Base-by-base conservation (phyloP, 2,113 vertebrate species). In the Solenodon paradoxus region DNA sequence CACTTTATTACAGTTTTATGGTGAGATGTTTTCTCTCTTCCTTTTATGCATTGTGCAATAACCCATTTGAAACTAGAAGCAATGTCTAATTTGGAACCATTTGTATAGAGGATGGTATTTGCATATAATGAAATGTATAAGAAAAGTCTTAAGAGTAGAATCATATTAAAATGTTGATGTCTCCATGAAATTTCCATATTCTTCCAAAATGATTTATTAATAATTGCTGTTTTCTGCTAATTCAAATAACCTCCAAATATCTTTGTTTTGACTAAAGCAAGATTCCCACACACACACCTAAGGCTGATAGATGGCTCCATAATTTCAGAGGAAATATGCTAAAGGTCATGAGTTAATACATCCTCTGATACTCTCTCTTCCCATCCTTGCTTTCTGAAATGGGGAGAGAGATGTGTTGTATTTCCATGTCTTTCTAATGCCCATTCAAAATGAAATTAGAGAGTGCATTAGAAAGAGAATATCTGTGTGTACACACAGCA, bases 301-400 rank as follows among this genome's bases (percentile, higher is more conserved):
- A 93, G 97, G 97, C 96, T 98, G 98, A 98, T 97, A 97, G 97
- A 98, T 97, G 95, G 96, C 93, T 98, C 98, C 97, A 97, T 97
- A 98, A 98, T 98, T 98, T 98, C 90, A 51, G 97, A 97, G 98
- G 97, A 98, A 98, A 98, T 98, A 98, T 97, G 98, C 97, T 98
- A 98, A 98, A 98, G 98, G 98, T 98, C 98, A 98, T 49, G 96
- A 98, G 98, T 98, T 98, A 98, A 98, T 98, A 98, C 86, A 97
- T 98, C 98, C 96, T 98, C 26, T 96, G 97, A 96, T 98, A 98
- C 97, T 98, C 98, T 96, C 93, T 97, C 97, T 94, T 98, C 96
- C 96, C 96, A 97, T 98, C 96, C 91, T 97, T 97, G 96, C 84
- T 97, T 97, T 98, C 79, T 89, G 95, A 98, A 97, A 97, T 57